Evolutionary conservation across 2,797 vertebrate species (phyloP), one percentile per base, ranked within the genome.

Genomic region (Setipinna tenuifilis): DNA sequence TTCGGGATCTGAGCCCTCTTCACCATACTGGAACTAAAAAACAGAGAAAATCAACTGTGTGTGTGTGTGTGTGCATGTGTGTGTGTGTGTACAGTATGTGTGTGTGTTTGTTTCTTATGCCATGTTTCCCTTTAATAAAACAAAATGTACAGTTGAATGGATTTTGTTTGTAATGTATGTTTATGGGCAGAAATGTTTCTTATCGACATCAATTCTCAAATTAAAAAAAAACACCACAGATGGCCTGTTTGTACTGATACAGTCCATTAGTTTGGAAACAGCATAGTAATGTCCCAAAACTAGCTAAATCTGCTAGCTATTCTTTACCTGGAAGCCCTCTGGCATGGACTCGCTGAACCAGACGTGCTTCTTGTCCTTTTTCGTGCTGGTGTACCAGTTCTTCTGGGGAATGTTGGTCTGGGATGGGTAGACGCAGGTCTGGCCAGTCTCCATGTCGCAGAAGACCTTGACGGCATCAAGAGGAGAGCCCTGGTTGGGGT

Each of bases 281-380:
- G 31, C 7, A 81, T 21, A 6, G 0, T 35, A 54, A 54, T 41
- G 2, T 41, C 35, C 46, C 46, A 48, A 14, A 14, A 54, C 50
- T 54, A 54, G 50, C 50, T n/a, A n/a, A n/a, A 54, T 54, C 50
- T 54, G 14, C 9, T 3, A 3, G 10, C 46, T 1, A 50, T 78
- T 89, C 16, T 41, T 87, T 87, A 98, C 98, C 97, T 97, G 98
- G 97, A 94, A 98, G 94, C 98, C 98, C 0, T 94, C 97, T 0
- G 92, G 95, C 97, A 99, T 98, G 87, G 95, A 93, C 94, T 99
- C 98, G 87, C 97, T 96, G 61, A 97, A 99, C 98, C 98, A 99
- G 94, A 98, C 5, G 62, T 98, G 97, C 83, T 96, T 97, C 96
- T 97, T 97, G 84, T 98, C 97, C 93, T 93, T 96, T 94, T 97